Evolutionary conservation across 2,797 vertebrate species (phyloP), one percentile per base, ranked within the genome.

Genomic region (Glyptemys insculpta): DNA sequence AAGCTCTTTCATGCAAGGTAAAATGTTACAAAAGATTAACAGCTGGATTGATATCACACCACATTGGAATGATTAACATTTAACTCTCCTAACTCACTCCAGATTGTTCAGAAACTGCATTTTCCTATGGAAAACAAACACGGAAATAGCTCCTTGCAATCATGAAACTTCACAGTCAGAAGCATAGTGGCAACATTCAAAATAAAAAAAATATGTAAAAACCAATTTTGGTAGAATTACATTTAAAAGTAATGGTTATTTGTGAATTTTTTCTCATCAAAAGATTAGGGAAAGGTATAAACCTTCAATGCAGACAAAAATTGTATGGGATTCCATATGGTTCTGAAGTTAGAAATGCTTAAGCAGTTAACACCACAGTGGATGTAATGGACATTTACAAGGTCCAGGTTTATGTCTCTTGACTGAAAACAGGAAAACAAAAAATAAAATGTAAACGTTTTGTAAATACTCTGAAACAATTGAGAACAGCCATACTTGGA

Each of bases 381-480:
- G 89, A 83, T 62, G 0, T 79, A 93, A 84, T 18, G 85, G 88
- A 91, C 74, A 78, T 29, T 47, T 78, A 3, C 5, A 50, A 57
- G 50, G 4, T 1, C 14, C 5, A 6, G 44, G 37, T 82, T 95
- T 88, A 56, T 65, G 27, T 37, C 87, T 80, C 41, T 57, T 1
- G 2, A 34, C 1, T 87, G 6, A 62, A 94, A 91, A 76, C 5
- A 5, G 37, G 10, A 2, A 1, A 3, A 2, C 19, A 86, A 47
- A 76, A 84, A 49, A 4, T 6, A 87, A 44, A 93, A 19, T 52
- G 85, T 94, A 86, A 91, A 76, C 82, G 14, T 93, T 72, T 93
- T 86, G 68, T 85, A 95, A 96, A 89, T 72, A 53, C 47, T 94
- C 72, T 88, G 44, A 83, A 93, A 87, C 41, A 44, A 7, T 41